Percentiles rank a stretch among this genome's conserved stretches.
Evolutionary conservation across 1,140 invertebrate genomes (phyloP).

Genomic region (Drosophila miranda): DNA sequence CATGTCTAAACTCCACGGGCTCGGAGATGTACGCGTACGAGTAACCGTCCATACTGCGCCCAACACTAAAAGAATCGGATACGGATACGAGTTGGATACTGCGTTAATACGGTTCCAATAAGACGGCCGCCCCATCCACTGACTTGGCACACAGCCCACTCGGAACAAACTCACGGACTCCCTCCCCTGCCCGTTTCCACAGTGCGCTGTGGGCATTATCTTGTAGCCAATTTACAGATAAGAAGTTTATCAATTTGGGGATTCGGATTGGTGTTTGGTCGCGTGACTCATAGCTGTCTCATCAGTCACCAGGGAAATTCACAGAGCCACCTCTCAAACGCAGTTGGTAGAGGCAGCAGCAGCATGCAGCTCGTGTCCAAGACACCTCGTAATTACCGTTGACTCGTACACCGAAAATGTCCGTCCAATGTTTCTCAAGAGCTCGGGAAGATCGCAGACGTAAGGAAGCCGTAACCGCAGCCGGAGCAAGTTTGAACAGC

Average conservation of each 20-base stretch:
- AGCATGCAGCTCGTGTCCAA: neutral
- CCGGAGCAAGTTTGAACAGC: conserved; percentile 22
- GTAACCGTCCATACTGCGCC: conserved; percentile 48
- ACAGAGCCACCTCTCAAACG: neutral
- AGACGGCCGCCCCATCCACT: conserved; percentile 14
- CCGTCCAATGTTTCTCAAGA: conserved; percentile 4
- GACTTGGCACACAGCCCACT: neutral
- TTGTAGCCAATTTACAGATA: conserved; percentile 62
- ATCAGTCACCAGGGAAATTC: conserved; percentile 11
- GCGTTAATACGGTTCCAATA: conserved; percentile 50
- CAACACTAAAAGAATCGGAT: conserved; percentile 53
- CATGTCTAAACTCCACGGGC: conserved; percentile 72
- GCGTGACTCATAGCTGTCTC: conserved; percentile 26
- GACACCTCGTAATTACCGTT: conserved; percentile 27
- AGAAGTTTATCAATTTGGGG: conserved; percentile 50
- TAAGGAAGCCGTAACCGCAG: neutral
- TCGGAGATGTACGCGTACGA: conserved; percentile 68
- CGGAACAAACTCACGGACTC: neutral
- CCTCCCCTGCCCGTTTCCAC: conserved; percentile 16
- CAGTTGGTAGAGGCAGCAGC: neutral
- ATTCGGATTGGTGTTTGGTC: conserved; percentile 55
- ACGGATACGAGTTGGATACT: conserved; percentile 41
- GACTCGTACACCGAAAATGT: neutral
- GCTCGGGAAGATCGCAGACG: neutral
- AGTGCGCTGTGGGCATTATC: conserved; percentile 47